These are phyloP conservation scores for Oreochromis niloticus DNA, from an alignment of 2,113 vertebrate genomes.

Conservation along the genomic window DNA sequence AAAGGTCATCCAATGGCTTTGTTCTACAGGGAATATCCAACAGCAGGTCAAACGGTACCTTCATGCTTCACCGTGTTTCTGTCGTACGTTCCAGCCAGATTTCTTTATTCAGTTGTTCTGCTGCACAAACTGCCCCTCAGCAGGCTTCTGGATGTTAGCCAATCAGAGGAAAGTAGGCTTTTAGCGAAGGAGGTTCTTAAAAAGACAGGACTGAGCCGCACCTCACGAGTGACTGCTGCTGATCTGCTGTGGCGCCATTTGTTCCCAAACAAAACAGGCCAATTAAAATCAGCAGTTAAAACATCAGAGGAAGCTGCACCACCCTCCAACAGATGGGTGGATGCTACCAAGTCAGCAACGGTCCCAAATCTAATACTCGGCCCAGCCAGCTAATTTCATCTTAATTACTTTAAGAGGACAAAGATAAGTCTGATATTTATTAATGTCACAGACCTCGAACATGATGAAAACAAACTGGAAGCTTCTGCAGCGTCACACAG, in stretches of 20 bases:
- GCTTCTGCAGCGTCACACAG: neutral
- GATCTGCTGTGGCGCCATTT: neutral
- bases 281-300: neutral
- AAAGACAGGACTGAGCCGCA: neutral
- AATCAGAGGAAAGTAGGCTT: neutral
- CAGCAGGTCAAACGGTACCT: neutral
- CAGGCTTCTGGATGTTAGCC: neutral
- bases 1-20: neutral
- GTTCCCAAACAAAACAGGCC: neutral
- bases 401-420: neutral
- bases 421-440: neutral
- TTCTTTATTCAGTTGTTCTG: neutral
- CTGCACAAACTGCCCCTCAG: neutral
- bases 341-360: neutral
- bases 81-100: accelerated
- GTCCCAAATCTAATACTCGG: accelerated
- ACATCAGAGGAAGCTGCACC: neutral
- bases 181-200: neutral
- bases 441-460: neutral
- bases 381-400: neutral
- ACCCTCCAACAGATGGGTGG: neutral
- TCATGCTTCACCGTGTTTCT: neutral
- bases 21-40: neutral
- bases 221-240: accelerated
- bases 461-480: neutral